Evolutionary conservation across 2,888 invertebrate species (phyloP).

Genomic region (Tetranychus truncatus): DNA sequence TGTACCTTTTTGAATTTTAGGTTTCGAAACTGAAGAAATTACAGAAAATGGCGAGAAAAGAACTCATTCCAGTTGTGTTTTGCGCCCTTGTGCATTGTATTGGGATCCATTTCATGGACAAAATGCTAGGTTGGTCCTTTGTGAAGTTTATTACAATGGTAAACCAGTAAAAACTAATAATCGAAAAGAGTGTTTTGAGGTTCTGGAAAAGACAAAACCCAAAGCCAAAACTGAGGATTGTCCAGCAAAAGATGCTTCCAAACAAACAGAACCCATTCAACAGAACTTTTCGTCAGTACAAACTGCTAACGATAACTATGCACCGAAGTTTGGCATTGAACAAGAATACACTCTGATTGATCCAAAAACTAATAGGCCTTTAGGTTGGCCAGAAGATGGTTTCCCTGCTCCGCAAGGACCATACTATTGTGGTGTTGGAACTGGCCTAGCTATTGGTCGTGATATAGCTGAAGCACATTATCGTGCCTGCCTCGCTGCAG

Average conservation of each 20-base stretch:
- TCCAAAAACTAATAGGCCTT: constrained; percentile 44
- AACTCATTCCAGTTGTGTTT: neutral
- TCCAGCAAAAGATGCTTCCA: no score
- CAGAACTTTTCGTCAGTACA: no score
- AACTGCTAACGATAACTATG: no score
- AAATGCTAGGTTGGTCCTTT: constrained; percentile 37
- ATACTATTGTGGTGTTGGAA: constrained; percentile 94
- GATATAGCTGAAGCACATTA: constrained; percentile 94
- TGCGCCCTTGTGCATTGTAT: constrained; percentile 30
- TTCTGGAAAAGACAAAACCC: constrained; percentile 36
- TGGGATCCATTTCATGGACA: constrained; percentile 38
- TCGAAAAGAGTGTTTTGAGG: constrained; percentile 34
- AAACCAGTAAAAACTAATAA: constrained; percentile 48
- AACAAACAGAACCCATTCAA: no score
- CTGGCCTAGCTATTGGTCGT: constrained; percentile 79
- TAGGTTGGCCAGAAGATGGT: constrained; percentile 84
- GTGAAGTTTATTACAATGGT: constrained; percentile 49
- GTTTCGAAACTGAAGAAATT: neutral
- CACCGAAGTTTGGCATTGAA: constrained; percentile 38
- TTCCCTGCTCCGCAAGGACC: constrained; percentile 90
- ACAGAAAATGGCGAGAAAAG: neutral
- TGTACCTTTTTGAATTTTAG: no score
- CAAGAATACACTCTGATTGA: constrained; percentile 39
- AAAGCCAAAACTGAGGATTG: no score
- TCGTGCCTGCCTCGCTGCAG: constrained; percentile 78